These are phyloP conservation scores for Setophaga coronata DNA, from an alignment of 2,113 vertebrate species.

Conservation along the genomic window DNA sequence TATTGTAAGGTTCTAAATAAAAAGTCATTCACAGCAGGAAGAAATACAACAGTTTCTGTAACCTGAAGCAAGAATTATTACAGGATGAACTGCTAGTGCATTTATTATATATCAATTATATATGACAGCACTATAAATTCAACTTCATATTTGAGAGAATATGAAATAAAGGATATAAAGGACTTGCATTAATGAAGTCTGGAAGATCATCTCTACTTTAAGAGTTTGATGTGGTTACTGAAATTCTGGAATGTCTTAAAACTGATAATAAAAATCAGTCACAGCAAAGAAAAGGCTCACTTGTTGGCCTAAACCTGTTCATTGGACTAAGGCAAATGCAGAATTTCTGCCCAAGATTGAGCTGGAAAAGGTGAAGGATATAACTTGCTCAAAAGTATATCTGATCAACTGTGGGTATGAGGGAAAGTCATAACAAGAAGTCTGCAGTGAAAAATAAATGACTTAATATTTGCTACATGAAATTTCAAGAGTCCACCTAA, in stretches of 20 bases:
- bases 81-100: background rate
- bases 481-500: background rate
- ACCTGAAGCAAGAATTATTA: background rate
- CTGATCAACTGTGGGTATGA: background rate
- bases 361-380: background rate
- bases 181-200: background rate
- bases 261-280: background rate
- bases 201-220: background rate
- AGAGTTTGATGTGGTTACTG: background rate
- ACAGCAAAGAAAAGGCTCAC: background rate
- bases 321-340: background rate
- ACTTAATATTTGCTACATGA: background rate
- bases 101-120: background rate
- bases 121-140: background rate
- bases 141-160: background rate
- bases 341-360: background rate
- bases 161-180: background rate
- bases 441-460: background rate
- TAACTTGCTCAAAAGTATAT: background rate
- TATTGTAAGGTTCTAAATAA: background rate
- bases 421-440: background rate
- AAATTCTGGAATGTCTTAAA: background rate
- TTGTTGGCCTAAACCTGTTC: background rate
- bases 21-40: background rate
- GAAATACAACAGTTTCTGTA: background rate